These are phyloP conservation scores for Patella depressa DNA, from an alignment of 2,888 invertebrate genomes.

Conservation along the genomic window DNA sequence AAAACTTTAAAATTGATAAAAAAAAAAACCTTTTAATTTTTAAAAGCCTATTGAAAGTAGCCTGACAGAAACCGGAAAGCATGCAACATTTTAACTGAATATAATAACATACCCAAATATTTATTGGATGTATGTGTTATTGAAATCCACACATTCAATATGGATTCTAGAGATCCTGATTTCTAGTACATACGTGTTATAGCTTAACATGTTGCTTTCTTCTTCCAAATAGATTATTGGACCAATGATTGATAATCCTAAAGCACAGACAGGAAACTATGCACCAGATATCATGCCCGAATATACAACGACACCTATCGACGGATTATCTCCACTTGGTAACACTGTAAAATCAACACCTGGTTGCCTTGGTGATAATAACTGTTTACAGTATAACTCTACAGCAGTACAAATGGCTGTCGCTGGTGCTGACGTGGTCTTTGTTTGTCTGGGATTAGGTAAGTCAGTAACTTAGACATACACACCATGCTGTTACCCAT, in stretches of 20 bases:
- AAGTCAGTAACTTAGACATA: not conserved
- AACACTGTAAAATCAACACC: slow-evolving; percentile 42
- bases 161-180: too few species aligned
- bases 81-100: too few species aligned
- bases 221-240: slow-evolving; percentile 33
- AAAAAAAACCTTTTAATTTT: too few species aligned
- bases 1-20: too few species aligned
- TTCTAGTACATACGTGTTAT: too few species aligned
- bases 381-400: slow-evolving; percentile 49
- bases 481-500: too few species aligned
- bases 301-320: slow-evolving; percentile 52
- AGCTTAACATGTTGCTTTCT: too few species aligned
- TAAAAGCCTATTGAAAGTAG: too few species aligned
- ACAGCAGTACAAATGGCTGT: slow-evolving; percentile 44
- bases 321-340: slow-evolving; percentile 34
- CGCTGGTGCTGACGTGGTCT: slow-evolving; percentile 44
- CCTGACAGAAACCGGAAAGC: too few species aligned
- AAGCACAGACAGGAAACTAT: slow-evolving; percentile 61
- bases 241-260: slow-evolving; percentile 62
- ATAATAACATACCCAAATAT: too few species aligned
- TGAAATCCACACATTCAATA: too few species aligned
- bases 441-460: slow-evolving; percentile 64
- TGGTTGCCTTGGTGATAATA: slow-evolving; percentile 50
- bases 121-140: too few species aligned
- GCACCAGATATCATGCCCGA: slow-evolving; percentile 42